phyloP scores from a whole-genome alignment of 2,888 invertebrate genomes.

The Ariolimax columbianus region DNA sequence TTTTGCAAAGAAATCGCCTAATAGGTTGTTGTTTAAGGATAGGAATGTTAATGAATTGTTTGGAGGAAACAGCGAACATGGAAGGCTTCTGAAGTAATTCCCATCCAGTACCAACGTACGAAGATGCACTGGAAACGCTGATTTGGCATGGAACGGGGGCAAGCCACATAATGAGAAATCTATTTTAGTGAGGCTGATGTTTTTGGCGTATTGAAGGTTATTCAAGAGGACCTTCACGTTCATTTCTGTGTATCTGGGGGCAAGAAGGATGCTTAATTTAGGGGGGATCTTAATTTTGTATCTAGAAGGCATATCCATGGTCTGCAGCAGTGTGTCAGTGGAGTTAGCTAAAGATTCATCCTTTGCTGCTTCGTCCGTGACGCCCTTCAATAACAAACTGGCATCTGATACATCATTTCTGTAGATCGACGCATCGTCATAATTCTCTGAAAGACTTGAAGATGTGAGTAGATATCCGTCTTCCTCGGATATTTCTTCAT shows the following conservation, averaged over 20 bases:
- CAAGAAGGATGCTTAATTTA: neutral
- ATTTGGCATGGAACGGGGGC: neutral
- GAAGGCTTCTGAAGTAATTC: neutral
- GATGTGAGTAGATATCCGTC: neutral
- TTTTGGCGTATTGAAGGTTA: neutral
- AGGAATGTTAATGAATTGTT: slow-evolving; percentile 15
- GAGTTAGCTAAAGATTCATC: no score
- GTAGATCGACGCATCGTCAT: neutral
- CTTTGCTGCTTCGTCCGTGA: no score
- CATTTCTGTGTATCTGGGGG: neutral
- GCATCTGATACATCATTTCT: neutral
- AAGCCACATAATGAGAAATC: neutral
- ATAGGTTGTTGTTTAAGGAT: neutral
- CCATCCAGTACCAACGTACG: neutral
- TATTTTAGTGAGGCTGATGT: neutral
- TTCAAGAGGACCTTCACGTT: neutral
- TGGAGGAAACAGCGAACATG: neutral
- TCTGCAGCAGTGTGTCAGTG: no score
- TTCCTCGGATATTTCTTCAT: no score
- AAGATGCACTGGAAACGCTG: neutral
- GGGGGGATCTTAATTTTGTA: neutral
- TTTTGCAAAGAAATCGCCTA: neutral
- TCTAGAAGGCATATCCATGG: no score
- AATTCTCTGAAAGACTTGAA: neutral
- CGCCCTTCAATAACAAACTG: no score